Evolutionary conservation across 2,797 vertebrate genomes (phyloP), one percentile per base, ranked within the genome.

Genomic region (Hylomyscus alleni): DNA sequence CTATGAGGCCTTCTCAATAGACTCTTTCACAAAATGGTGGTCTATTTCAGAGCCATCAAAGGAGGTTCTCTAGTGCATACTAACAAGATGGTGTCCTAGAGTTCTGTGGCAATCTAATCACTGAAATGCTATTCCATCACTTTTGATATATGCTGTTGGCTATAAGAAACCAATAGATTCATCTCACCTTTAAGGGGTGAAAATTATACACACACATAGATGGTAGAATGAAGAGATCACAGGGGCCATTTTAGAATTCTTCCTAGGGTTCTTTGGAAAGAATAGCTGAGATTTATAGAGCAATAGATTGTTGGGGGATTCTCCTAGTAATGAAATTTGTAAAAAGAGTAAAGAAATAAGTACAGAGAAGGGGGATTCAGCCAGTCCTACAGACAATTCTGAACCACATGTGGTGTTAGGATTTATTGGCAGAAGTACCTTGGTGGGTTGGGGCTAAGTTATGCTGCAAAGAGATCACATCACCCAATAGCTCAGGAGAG

Each of bases 261-360:
- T 91, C 14, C 34, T 29, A 83, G 37, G 24, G 8, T 83, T 93
- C 76, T 72, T 9, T 69, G 60, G 89, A 78, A 76, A 86, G 14
- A 69, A 22, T 29, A 15, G 52, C 76, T 88, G 82, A 93, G 56
- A 69, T 54, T 77, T 47, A 52, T 62, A 56, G 67, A 34, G 7
- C 65, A 69, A 26, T 67, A 69, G 24, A 91, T 76, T 87, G 80
- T 47, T 86, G 56, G 58, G 56, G 5, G 11, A 15, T 69, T 29
- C 73, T 88, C 91, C 81, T 47, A 54, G 62, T 47, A 92, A 65
- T 29, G 82, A 24, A 75, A 73, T 47, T 17, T 29, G 19, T 75
- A 85, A 92, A 92, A 84, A n/a, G 44, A 89, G 50, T 83, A 40
- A 91, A 47, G 22, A 92, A 80, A 80, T 73, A 22, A 73, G 24